Base-by-base conservation (phyloP, 1,140 invertebrate species). In the Drosophila erecta region DNA sequence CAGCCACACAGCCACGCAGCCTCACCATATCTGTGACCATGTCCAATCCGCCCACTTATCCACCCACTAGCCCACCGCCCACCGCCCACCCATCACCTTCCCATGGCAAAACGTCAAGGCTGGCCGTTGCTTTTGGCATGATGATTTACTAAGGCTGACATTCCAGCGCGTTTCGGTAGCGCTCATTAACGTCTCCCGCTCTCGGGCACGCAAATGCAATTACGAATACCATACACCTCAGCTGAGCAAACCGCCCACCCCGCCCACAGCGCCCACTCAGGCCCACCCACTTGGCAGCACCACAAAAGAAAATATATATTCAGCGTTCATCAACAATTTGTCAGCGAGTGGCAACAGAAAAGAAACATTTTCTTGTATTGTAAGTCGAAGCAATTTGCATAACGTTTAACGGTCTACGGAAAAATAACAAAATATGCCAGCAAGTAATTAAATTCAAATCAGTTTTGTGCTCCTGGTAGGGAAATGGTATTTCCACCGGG, bases 261-360 rank as follows among this genome's bases (percentile, higher is more conserved):
- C 3, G 24, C 35, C 14, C 11, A 43, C 20, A 44, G 20, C 38
- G 33, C 49, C 49, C 10, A 27, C 12, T 24, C 24, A 11, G 1
- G 0, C 20, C 20, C 20, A 4, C 12, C 44, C 12, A 22, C 24
- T 35, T 53, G 7, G 17, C 11, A 15, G 6, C 47, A 15, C 17
- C 24, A 47, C 30, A 73, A 72, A 57, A 74, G 33, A 54, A 43
- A 61, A 81, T 72, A 66, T 73, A 79, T 87, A 86, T 83, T 73
- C 69, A 77, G 83, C 84, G 79, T 87, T 89, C 76, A 87, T 87
- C 83, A 87, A 87, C 83, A 87, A 87, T 87, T 89, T 87, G 84
- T 89, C 84, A 83, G 84, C 51, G 66, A 70, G 35, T 70, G 71
- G 72, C 69, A 79, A 70, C 76, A 49, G 67, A 74, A 77, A 76